Evolutionary conservation across 2,888 invertebrate genomes (phyloP).

Genomic region (Cephus nigrinus): DNA sequence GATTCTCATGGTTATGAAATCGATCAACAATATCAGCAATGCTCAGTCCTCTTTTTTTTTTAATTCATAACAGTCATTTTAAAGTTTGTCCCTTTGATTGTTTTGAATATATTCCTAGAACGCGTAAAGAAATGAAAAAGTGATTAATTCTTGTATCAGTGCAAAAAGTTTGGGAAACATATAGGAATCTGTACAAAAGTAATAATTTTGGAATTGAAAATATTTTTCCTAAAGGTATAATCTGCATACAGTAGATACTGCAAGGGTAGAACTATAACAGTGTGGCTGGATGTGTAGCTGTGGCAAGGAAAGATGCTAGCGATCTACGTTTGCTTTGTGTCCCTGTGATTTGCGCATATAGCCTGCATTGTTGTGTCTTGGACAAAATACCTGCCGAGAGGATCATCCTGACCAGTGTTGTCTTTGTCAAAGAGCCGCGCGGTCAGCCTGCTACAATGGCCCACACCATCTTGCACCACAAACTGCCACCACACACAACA

Average conservation of each 20-base stretch:
- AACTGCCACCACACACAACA: constrained; percentile 67
- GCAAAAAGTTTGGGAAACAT: neutral
- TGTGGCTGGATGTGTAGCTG: constrained; percentile 12
- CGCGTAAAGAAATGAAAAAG: neutral
- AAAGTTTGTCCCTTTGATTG: neutral
- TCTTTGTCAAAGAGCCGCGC: constrained; percentile 91
- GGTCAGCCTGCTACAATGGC: constrained; percentile 65
- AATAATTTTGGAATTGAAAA: neutral
- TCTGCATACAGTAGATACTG: constrained; percentile 5
- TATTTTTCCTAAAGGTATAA: constrained; percentile 3
- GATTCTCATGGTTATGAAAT: neutral
- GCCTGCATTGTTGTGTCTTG: neutral
- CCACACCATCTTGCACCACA: constrained; percentile 70
- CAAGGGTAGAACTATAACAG: constrained; percentile 31
- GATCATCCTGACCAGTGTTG: constrained; percentile 90
- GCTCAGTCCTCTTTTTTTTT: neutral
- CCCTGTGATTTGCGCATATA: neutral
- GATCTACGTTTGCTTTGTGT: neutral
- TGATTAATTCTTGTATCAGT: neutral
- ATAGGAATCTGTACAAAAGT: neutral
- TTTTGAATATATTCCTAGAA: neutral
- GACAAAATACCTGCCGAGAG: constrained; percentile 83
- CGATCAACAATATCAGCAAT: neutral
- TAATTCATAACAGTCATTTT: neutral
- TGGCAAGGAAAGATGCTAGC: neutral